Conservation (phyloP, 2,888 invertebrate species). For the Polia nebulosa region DNA sequence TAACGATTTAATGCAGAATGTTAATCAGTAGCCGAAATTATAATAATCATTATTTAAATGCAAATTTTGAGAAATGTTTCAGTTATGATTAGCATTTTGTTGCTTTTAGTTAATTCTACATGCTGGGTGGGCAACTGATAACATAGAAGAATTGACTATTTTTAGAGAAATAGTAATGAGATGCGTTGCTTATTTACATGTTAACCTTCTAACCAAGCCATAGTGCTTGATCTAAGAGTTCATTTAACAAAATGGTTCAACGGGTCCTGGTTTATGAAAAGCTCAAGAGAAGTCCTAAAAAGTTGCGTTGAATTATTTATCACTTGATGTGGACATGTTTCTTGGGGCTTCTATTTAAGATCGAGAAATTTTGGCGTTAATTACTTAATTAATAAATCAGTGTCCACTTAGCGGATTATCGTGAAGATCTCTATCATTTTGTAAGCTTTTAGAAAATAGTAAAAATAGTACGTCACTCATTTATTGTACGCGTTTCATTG, state of each 20-base stretch:
- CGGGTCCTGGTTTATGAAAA: not conserved
- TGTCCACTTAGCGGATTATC: constrained; percentile 82
- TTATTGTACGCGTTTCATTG: constrained; percentile 72
- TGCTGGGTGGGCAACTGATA: constrained; percentile 73
- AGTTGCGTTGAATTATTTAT: constrained; percentile 15
- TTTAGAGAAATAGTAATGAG: constrained; percentile 21
- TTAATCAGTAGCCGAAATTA: constrained; percentile 75
- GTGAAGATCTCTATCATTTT: constrained; percentile 82
- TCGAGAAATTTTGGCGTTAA: constrained; percentile 36
- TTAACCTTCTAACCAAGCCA: constrained; percentile 29
- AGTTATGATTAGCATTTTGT: constrained; percentile 79
- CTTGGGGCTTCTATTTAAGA: constrained; percentile 20
- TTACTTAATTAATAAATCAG: constrained; percentile 61
- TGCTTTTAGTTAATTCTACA: constrained; percentile 77
- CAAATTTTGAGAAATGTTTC: constrained; percentile 63
- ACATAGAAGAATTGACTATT: constrained; percentile 55
- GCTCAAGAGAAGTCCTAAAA: not conserved
- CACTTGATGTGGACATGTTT: constrained; percentile 31
- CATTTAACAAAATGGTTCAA: constrained; percentile 20
- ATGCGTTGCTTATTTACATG: constrained; percentile 39
- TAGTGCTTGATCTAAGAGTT: constrained; percentile 17
- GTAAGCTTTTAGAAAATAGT: constrained; percentile 75
- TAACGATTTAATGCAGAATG: constrained; percentile 68
- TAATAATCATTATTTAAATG: constrained; percentile 43
- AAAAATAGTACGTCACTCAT: constrained; percentile 74